Conservation (phyloP, 92 coral and sea anemone genomes). For the Zoanthus sociatus region DNA sequence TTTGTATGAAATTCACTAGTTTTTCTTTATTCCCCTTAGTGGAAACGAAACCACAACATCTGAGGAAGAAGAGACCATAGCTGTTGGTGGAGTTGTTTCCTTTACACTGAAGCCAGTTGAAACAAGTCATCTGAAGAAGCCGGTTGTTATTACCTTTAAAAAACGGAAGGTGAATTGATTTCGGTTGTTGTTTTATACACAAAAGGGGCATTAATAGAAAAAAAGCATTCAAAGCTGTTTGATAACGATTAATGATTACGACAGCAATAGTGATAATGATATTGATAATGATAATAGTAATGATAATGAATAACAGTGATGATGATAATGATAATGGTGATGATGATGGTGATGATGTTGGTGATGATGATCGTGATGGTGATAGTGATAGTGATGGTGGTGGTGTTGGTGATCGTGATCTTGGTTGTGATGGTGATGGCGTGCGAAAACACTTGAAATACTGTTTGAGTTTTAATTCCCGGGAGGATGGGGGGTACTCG, state of each 20-base stretch:
- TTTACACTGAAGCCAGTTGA: slow-evolving; percentile 20
- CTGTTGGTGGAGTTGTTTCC: slow-evolving; percentile 28
- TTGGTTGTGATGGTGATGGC: background rate
- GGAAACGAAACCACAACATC: background rate
- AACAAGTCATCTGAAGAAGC: slow-evolving; percentile 6
- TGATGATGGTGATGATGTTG: background rate
- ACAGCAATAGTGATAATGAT: background rate
- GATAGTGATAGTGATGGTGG: background rate
- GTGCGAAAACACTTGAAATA: background rate
- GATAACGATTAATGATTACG: too few relatives aligned
- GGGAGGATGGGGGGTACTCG: too few relatives aligned
- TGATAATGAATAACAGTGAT: background rate
- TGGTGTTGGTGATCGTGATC: background rate
- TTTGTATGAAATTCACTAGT: background rate
- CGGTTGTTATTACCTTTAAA: slow-evolving; percentile 27
- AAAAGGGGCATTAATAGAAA: background rate
- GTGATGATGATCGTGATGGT: background rate
- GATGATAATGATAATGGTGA: background rate
- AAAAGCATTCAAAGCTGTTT: background rate
- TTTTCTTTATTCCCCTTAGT: background rate
- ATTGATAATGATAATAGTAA: too few relatives aligned
- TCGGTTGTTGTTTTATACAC: background rate
- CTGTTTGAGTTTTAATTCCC: too few relatives aligned
- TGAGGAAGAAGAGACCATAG: background rate
- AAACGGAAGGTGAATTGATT: background rate